Conservation (phyloP, 2,888 invertebrate genomes). For the Hirtodrosophila histrioides region DNA sequence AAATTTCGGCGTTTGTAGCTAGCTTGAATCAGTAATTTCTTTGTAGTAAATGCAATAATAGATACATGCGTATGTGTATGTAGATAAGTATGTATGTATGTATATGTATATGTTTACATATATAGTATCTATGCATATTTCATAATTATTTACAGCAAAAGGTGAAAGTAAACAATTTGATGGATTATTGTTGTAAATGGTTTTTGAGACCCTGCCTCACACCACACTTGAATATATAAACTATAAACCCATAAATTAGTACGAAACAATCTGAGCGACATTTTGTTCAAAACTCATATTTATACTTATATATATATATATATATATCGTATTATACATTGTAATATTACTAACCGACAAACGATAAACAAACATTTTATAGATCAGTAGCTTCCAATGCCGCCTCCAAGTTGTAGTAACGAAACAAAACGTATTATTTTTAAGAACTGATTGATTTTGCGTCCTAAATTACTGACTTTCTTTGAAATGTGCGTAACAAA, state of each 20-base stretch:
- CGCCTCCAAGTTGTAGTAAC: conserved; percentile 35
- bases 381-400: conserved; percentile 36
- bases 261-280: conserved; percentile 16
- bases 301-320: conserved; percentile 26
- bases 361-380: conserved; percentile 1
- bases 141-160: conserved; percentile 71
- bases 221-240: conserved; percentile 19
- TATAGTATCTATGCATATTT: conserved; percentile 48
- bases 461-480: conserved; percentile 77
- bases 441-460: conserved; percentile 55
- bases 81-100: conserved; percentile 15
- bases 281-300: conserved; percentile 22
- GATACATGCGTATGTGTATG: conserved; percentile 20
- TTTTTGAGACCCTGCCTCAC: conserved; percentile 51
- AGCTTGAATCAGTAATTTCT: conserved; percentile 33
- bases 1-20: conserved; percentile 46
- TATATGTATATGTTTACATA: conserved; percentile 33
- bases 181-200: conserved; percentile 75
- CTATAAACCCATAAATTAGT: conserved; percentile 22
- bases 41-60: conserved; percentile 30
- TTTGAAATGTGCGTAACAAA: conserved; percentile 33
- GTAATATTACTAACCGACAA: conserved; percentile 44
- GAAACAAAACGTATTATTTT: conserved; percentile 41
- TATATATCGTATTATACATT: conserved; percentile 33
- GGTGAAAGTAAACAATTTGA: conserved; percentile 82